Evolutionary conservation across 2,113 vertebrate species (phyloP).

Genomic region (Lepus europaeus): DNA sequence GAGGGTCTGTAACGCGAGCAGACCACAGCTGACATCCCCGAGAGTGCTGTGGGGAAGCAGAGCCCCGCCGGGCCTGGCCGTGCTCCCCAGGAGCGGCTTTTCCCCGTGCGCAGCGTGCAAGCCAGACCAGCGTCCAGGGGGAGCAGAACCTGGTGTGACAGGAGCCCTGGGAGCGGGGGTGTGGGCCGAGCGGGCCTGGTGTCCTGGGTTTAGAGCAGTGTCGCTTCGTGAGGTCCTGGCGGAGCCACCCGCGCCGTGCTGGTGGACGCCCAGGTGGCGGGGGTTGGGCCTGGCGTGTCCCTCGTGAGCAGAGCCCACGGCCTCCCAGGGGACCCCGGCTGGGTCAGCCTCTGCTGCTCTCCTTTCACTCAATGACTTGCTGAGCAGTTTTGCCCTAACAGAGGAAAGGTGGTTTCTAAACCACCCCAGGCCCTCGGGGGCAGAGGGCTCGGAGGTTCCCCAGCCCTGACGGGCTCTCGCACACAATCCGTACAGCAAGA

Average conservation of each 20-base stretch:
- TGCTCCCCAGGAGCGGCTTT: background rate
- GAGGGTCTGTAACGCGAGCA: background rate
- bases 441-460: background rate
- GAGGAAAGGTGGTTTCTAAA: background rate
- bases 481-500: constrained; percentile 91
- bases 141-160: background rate
- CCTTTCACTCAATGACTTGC: background rate
- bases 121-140: background rate
- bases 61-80: background rate
- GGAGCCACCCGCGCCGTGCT: too few species aligned
- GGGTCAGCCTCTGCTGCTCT: background rate
- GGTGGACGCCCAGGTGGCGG: too few species aligned
- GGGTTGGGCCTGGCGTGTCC: background rate
- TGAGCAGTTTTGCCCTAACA: constrained; percentile 7
- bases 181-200: background rate
- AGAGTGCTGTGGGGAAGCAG: background rate
- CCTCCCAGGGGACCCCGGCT: background rate
- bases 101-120: background rate
- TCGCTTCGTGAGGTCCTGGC: too few species aligned
- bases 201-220: background rate
- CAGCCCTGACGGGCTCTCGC: background rate
- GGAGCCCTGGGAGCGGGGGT: background rate
- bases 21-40: background rate
- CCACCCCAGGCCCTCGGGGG: background rate
- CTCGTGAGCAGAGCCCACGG: background rate